Evolutionary conservation across 2,113 vertebrate genomes (phyloP).

Genomic region (Spea bombifrons): DNA sequence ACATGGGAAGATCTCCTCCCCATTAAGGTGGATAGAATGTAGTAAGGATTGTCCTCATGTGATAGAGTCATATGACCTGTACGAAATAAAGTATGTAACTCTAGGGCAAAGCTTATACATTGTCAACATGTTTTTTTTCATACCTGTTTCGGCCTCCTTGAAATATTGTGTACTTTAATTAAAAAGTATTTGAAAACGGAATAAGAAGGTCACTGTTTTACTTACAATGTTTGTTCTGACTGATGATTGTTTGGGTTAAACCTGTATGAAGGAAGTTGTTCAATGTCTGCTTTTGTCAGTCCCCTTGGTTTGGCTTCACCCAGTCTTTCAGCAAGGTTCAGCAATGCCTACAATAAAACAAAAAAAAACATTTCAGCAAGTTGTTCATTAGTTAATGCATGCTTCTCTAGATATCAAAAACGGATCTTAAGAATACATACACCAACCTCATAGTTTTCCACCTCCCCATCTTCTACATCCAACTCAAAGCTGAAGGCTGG

Average conservation of each 20-base stretch:
- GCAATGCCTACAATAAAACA: conserved; percentile 72
- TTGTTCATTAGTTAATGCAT: not conserved
- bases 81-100: no score
- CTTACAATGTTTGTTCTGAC: conserved; percentile 96
- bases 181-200: no score
- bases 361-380: not conserved
- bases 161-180: no score
- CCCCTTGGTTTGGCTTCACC: conserved; percentile 96
- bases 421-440: conserved; percentile 43
- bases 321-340: conserved; percentile 92
- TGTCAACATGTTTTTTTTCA: no score
- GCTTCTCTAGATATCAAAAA: not conserved
- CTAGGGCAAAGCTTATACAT: no score
- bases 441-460: conserved; percentile 96
- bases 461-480: conserved; percentile 96
- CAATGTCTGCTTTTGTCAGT: conserved; percentile 92
- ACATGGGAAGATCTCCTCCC: no score
- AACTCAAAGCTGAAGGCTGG: conserved; percentile 93
- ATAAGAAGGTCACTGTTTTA: conserved; percentile 30
- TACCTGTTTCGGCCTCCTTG: no score
- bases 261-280: conserved; percentile 94
- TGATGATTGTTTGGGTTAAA: conserved; percentile 98
- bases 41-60: no score
- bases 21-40: no score
- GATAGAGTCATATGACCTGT: no score